Base-by-base conservation (phyloP, 2,113 vertebrate genomes). In the Cervus canadensis region DNA sequence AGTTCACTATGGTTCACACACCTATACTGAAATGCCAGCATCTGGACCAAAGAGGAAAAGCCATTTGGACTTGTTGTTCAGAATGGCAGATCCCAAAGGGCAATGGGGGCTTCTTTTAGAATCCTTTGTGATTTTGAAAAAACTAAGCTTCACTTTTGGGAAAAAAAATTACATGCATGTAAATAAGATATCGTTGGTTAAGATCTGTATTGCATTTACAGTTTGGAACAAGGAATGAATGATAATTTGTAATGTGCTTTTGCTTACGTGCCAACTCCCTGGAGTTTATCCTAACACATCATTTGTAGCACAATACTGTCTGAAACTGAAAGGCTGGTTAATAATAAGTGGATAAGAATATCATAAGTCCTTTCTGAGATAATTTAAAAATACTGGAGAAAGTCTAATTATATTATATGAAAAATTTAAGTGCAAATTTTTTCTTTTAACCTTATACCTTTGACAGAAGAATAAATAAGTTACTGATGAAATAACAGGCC, bases 391-490 rank as follows among this genome's bases (percentile, higher is more conserved):
- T 40, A 62, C 21, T 87, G 50, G 36, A 94, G 26, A 52, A 67
- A 25, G 14, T 89, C 82, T 93, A 87, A 87, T 96, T 95, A 78
- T 4, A 52, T 79, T 82, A 28, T 45, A 84, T 76, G 30, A 93
- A 89, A 91, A 84, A 96, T 93, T 91, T 94, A 26, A 43, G 28
- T 43, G 17, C 43, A 48, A 16, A 17, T 50, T 81, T 79, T 89
- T 67, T 83, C 71, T 89, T 94, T 67, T 57, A 89, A 78, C 5
- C 14, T 48, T 89, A 43, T 90, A 56, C 3, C 26, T 94, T 89
- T 97, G 71, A 86, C 48, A 94, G 54, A 94, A 76, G n/a, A 25
- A 62, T 95, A 67, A 96, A 40, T 79, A 96, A 54, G 21, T 93
- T 56, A 52, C 15, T 71, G 84, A 19, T 87, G 36, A 84, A 13